Base-by-base conservation (phyloP, 30 jellyfish, hydroid and myxozoan species). In the Aurelia aurita region DNA sequence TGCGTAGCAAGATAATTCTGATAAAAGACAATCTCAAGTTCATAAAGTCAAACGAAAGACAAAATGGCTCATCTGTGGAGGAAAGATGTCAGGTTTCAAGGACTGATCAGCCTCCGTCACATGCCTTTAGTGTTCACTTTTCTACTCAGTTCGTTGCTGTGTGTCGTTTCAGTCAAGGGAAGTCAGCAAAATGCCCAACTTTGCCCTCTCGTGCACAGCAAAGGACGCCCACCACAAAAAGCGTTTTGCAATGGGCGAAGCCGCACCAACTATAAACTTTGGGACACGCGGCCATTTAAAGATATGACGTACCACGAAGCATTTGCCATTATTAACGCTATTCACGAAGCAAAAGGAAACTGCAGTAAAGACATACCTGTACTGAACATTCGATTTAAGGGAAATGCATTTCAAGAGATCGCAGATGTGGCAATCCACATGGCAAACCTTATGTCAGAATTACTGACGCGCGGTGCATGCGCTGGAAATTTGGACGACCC, bases 381-480 rank as follows among this genome's bases (percentile, higher is more conserved):
- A 15, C 86, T 86, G 29, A 69, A 75, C 47, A 86, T 86, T 32
- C 89, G 89, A 4, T 86, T 68, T 72, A 80, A 86, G 45, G 69
- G 96, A 69, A 74, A 29, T 3, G 58, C 53, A 21, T 86, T 74
- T 65, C 80, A 72, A 2, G 81, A 76, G 3, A 62, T 53, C 34
- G 90, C 91, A 28, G 79, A 77, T 14, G 77, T 61, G 32, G 96
- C 96, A 14, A 45, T 87, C 27, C 96, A 91, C 67, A 57, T 84
- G 74, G 96, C 96, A 10, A 87, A 87, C 70, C 58, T 65, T 67
- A 59, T 87, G 87, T 76, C 91, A 11, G 87, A 77, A 21, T 53
- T 87, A 1, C 43, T 87, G 59, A 87, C 83, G 66, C 78, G 79
- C 72, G 96, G 96, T 27, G 82, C 89, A 14, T 87, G 96, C 66